Conservation (phyloP, 2,888 invertebrate species). For the Xestia ashworthii region DNA sequence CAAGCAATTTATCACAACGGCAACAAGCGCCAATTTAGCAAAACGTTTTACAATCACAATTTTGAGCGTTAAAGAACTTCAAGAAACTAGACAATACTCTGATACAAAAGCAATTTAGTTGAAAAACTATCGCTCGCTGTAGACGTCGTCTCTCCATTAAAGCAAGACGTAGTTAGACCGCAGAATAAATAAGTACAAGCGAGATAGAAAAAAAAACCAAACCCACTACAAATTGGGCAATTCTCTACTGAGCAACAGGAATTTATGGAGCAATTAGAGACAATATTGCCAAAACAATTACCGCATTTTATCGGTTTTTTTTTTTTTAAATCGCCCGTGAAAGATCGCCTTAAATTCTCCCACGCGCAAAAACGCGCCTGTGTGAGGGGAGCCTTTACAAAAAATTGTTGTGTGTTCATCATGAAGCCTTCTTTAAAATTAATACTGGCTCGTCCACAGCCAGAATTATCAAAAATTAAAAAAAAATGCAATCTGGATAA, state of each 20-base stretch:
- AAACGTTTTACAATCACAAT: background rate
- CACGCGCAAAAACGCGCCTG: background rate
- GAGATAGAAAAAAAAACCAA: background rate
- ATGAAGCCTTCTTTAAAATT: conserved; percentile 14
- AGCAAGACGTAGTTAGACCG: no score
- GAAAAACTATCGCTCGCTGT: background rate
- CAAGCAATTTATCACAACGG: background rate
- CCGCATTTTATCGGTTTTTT: background rate
- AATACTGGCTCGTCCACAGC: conserved; percentile 13
- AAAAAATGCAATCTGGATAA: conserved; percentile 59
- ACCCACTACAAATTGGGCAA: background rate
- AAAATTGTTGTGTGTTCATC: background rate
- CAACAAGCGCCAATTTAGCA: background rate
- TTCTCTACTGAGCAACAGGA: background rate
- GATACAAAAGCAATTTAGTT: background rate
- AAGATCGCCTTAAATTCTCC: no score
- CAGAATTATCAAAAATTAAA: conserved; percentile 63
- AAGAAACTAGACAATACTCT: background rate
- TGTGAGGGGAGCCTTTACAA: background rate
- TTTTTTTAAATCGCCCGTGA: no score
- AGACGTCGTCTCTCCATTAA: background rate
- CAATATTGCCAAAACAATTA: background rate
- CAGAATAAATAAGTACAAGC: background rate
- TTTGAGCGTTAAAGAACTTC: background rate
- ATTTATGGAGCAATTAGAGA: background rate